Percentiles rank a stretch among this genome's conserved stretches.
Evolutionary conservation across 2,797 vertebrate genomes (phyloP).

Genomic region (Alca torda): DNA sequence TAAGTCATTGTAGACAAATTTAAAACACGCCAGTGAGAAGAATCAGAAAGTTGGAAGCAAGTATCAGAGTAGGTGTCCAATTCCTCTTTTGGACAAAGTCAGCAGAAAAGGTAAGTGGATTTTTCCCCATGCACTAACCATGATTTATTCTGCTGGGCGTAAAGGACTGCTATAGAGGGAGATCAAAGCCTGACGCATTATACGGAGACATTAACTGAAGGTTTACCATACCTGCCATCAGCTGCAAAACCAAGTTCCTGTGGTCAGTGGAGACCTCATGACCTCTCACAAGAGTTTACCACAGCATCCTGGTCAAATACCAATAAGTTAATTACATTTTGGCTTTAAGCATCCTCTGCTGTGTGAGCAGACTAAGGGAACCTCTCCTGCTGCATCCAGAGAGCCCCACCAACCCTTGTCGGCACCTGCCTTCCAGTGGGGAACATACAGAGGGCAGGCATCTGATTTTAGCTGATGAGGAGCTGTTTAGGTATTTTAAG

Average conservation of each 20-base stretch:
- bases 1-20: neutral
- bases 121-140: neutral
- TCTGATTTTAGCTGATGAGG: neutral
- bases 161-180: neutral
- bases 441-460: neutral
- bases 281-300: conserved; percentile 14
- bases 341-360: neutral
- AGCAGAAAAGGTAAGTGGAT: conserved; percentile 32
- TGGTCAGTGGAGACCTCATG: conserved; percentile 23
- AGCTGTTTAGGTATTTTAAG: neutral
- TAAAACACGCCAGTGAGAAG: neutral
- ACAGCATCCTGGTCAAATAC: conserved; percentile 25
- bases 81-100: neutral
- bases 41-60: neutral
- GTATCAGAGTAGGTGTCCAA: neutral
- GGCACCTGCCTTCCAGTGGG: neutral
- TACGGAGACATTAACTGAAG: neutral
- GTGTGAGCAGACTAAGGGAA: neutral
- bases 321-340: neutral
- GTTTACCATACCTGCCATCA: neutral
- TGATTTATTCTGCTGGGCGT: neutral
- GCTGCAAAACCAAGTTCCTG: conserved; percentile 39
- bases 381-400: rapidly evolving
- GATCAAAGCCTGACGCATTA: neutral
- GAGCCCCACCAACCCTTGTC: neutral